phyloP scores from a whole-genome alignment of 2,113 vertebrate genomes.

The Myodes glareolus region DNA sequence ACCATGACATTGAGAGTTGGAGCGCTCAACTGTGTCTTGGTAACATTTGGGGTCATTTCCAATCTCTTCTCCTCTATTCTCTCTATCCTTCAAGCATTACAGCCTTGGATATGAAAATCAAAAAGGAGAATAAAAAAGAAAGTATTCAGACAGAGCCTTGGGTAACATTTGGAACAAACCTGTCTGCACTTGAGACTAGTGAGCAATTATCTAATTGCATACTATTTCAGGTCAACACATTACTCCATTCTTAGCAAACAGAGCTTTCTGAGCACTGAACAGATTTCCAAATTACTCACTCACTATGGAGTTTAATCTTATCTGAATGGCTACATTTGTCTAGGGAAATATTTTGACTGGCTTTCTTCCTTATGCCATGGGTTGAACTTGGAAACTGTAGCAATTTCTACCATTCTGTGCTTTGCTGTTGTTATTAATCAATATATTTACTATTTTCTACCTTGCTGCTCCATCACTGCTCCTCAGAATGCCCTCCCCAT shows the following conservation, averaged over 20 bases:
- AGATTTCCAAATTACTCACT: neutral
- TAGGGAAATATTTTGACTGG: neutral
- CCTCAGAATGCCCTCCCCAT: no score
- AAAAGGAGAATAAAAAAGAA: neutral
- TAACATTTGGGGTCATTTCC: neutral
- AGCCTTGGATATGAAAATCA: neutral
- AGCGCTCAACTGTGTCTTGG: neutral
- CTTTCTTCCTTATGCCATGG: neutral
- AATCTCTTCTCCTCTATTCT: neutral
- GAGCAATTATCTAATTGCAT: neutral
- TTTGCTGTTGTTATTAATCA: neutral
- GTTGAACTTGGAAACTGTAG: neutral
- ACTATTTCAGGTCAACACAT: neutral
- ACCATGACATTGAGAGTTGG: neutral
- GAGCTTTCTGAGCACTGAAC: neutral
- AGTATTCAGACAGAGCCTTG: neutral
- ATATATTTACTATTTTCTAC: neutral
- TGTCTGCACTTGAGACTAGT: neutral
- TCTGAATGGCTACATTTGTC: neutral
- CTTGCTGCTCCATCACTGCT: neutral
- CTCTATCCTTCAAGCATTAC: neutral
- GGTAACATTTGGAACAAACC: neutral
- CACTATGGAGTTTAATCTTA: neutral
- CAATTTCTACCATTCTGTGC: neutral
- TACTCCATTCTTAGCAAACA: neutral